These are phyloP conservation scores for Opisthograptis luteolata DNA, from an alignment of 2,888 invertebrate species.

Conservation along the genomic window DNA sequence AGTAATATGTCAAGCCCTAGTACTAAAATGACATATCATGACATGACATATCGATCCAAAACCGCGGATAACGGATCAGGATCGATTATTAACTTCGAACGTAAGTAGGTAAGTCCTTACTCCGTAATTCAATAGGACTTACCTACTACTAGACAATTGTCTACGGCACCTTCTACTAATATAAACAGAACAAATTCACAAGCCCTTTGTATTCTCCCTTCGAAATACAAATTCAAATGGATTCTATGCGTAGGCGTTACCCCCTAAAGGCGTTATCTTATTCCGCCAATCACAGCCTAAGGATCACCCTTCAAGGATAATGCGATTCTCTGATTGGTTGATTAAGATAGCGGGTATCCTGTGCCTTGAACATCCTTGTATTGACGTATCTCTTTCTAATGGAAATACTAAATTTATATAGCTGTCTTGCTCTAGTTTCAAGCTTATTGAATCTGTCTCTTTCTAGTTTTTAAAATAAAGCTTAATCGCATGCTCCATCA, in stretches of 20 bases:
- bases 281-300: constrained; percentile 67
- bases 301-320: constrained; percentile 78
- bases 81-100: too few relatives aligned
- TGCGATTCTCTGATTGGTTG: constrained; percentile 60
- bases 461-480: constrained; percentile 4
- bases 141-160: too few relatives aligned
- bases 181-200: constrained; percentile 5
- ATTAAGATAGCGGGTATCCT: constrained; percentile 57
- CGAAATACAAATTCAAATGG: constrained; percentile 75
- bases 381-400: constrained; percentile 56
- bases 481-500: too few relatives aligned
- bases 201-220: constrained; percentile 48
- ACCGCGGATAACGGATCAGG: too few relatives aligned
- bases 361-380: constrained; percentile 69
- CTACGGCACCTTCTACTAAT: not conserved
- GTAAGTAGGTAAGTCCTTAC: too few relatives aligned
- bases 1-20: too few relatives aligned
- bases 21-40: too few relatives aligned
- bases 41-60: too few relatives aligned
- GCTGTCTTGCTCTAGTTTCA: constrained; percentile 42
- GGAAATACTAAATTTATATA: constrained; percentile 26
- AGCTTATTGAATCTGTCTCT: too few relatives aligned
- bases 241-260: constrained; percentile 68
- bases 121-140: too few relatives aligned
- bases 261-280: constrained; percentile 67